phyloP scores from a whole-genome alignment of 1,140 invertebrate species.

The Pogonomyrmex barbatus region DNA sequence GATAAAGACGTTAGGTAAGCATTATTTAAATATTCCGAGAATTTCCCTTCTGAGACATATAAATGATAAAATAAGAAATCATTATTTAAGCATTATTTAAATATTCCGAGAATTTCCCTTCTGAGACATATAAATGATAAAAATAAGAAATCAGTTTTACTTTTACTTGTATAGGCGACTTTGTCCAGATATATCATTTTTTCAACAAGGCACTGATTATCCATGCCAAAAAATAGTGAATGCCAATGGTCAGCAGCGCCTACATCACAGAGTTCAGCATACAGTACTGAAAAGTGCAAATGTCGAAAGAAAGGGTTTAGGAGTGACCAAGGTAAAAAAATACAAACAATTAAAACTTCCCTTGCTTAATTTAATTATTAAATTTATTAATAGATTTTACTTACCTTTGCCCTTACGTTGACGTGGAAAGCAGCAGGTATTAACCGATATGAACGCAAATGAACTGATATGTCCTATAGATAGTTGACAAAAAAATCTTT shows the following conservation, averaged over 20 bases:
- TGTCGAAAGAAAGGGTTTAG: slow-evolving; percentile 94
- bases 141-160: slow-evolving; percentile 9
- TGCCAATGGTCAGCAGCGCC: slow-evolving; percentile 91
- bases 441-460: slow-evolving; percentile 39
- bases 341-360: slow-evolving; percentile 8
- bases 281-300: slow-evolving; percentile 94
- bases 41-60: not conserved
- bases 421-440: slow-evolving; percentile 83
- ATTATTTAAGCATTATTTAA: slow-evolving; percentile 78
- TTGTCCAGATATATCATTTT: slow-evolving; percentile 98
- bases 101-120: not conserved
- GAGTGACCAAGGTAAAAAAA: slow-evolving; percentile 92
- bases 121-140: not conserved
- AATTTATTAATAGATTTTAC: slow-evolving; percentile 53
- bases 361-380: slow-evolving; percentile 13
- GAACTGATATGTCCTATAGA: not conserved
- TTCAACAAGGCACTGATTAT: slow-evolving; percentile 96
- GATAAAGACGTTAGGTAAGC: slow-evolving; percentile 97
- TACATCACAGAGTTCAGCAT: slow-evolving; percentile 95
- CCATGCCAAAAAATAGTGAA: slow-evolving; percentile 92
- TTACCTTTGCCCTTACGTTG: slow-evolving; percentile 67
- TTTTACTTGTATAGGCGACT: slow-evolving; percentile 88
- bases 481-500: not conserved
- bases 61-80: too few species aligned
- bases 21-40: not conserved